Conservation (phyloP, 92 coral and sea anemone species). For the Porites evermanni region DNA sequence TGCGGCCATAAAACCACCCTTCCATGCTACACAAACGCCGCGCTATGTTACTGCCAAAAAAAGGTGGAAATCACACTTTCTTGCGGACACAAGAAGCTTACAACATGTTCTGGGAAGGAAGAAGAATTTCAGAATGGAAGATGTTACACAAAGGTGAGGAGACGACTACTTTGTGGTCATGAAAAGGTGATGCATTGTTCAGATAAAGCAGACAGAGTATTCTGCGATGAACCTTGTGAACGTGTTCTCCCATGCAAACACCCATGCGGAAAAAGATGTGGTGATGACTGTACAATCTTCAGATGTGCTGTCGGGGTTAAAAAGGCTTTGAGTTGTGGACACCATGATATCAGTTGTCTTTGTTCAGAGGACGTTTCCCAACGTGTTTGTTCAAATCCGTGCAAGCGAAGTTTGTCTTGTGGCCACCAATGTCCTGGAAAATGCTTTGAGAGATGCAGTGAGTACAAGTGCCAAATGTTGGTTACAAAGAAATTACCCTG, state of each 20-base stretch:
- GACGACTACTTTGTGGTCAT: conserved; percentile 67
- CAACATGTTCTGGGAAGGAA: conserved; percentile 5
- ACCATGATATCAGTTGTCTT: conserved; percentile 48
- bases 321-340: conserved; percentile 36
- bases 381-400: neutral
- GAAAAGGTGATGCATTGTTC: conserved; percentile 50
- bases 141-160: neutral
- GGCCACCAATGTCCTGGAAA: conserved; percentile 73
- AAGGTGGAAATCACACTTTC: neutral
- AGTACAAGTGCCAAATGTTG: neutral
- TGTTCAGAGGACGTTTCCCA: conserved; percentile 51
- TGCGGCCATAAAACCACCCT: conserved; percentile 55
- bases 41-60: neutral
- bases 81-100: conserved; percentile 32
- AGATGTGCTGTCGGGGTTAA: conserved; percentile 32
- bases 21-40: too few relatives aligned
- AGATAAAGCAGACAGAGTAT: conserved; percentile 9
- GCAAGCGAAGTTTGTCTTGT: conserved; percentile 37
- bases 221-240: conserved; percentile 57
- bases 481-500: conserved; percentile 36
- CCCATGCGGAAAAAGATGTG: conserved; percentile 64
- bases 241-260: conserved; percentile 66
- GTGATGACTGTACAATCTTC: conserved; percentile 48
- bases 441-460: conserved; percentile 32
- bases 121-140: neutral